Evolutionary conservation across 2,888 invertebrate species (phyloP), one percentile per base, ranked within the genome.

Genomic region (Drosophila suboccidentalis): DNA sequence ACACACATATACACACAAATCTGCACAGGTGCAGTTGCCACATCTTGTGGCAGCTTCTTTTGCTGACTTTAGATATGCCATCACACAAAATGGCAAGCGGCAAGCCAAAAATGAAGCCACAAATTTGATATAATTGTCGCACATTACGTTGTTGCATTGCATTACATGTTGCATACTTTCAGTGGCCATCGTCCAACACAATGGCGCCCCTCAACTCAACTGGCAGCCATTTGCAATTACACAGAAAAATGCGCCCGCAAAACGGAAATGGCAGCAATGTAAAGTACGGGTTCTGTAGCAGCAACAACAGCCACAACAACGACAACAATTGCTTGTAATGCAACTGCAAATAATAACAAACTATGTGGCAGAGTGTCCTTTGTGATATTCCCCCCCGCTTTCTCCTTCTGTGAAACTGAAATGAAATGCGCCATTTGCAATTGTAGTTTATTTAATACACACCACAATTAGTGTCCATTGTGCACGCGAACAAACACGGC

Each of bases 401-500:
- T 47, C 44, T 13, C 17, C 17, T 9, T n/a, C 1, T 10, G 53
- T 44, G 36, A 6, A 29, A 29, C 34, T 71, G 63, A 66, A 71
- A 70, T 82, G 82, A 74, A 87, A 84, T 88, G 88, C 88, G 88
- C 86, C 84, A 84, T 84, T 84, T 83, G 87, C 84, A 84, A 84
- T 88, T 87, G 85, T 87, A 84, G 87, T 80, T 86, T 89, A 86
- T 86, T 86, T 89, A 80, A 87, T 75, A 77, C 77, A 86, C 82
- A 72, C 87, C 87, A 80, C 89, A 86, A 89, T 86, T 86, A 86
- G 89, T 85, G 78, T 76, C 49, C 73, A 81, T 78, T 78, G 65
- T 64, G 75, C 80, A 81, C 82, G 80, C 80, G 61, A 81, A 54
- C 66, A 61, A 67, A 60, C 63, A 39, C 26, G 39, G 15, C 13